Percentiles rank a stretch among this genome's conserved stretches.
phyloP scores from a whole-genome alignment of 2,888 invertebrate species.

The Folsomia manolachei region DNA sequence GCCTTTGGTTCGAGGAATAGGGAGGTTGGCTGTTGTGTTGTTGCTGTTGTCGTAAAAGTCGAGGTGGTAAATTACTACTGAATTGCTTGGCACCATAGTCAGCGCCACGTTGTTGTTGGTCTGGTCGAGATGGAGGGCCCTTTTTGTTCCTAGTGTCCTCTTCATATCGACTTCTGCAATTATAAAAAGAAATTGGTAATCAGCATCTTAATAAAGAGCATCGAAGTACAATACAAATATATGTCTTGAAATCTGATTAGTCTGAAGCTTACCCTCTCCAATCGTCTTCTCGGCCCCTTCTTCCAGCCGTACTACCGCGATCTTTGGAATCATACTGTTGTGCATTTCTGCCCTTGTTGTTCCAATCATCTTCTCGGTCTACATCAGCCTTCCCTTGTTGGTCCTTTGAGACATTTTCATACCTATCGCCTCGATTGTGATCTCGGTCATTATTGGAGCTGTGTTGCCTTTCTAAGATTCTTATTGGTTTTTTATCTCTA shows the following conservation, averaged over 20 bases:
- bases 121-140: slow-evolving; percentile 15
- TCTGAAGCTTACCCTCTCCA: slow-evolving; percentile 40
- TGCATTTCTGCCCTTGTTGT: slow-evolving; percentile 14
- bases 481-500: slow-evolving; percentile 16
- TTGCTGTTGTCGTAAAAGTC: slow-evolving; percentile 42
- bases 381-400: slow-evolving; percentile 9
- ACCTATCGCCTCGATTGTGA: neutral
- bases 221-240: no score
- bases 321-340: slow-evolving; percentile 26
- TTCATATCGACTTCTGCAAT: slow-evolving; percentile 34
- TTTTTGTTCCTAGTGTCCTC: slow-evolving; percentile 36
- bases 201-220: no score
- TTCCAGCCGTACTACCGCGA: slow-evolving; percentile 6
- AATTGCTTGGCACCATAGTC: slow-evolving; percentile 41
- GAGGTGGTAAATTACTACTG: slow-evolving; percentile 44
- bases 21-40: slow-evolving; percentile 29
- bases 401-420: slow-evolving; percentile 12
- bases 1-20: slow-evolving; percentile 37
- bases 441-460: slow-evolving; percentile 16
- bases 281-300: slow-evolving; percentile 37
- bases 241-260: no score
- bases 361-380: slow-evolving; percentile 28
- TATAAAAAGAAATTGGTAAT: no score
- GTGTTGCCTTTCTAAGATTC: slow-evolving; percentile 14
- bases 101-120: slow-evolving; percentile 32